These are phyloP conservation scores for Dryobates pubescens DNA, from an alignment of 2,797 vertebrate genomes.

Conservation along the genomic window DNA sequence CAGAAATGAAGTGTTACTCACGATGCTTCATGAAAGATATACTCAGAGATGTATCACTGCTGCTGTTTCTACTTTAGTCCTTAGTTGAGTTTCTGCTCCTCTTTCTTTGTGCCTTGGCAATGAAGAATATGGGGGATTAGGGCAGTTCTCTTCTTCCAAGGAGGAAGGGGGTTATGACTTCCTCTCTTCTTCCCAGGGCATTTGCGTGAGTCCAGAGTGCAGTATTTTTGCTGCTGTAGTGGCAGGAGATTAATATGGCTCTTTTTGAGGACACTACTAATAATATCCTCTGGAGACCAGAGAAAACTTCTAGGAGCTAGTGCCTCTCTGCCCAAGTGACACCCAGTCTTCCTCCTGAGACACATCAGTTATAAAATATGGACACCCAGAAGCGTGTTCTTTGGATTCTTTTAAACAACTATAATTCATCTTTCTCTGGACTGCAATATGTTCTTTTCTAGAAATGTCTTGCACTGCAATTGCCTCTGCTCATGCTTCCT, in stretches of 20 bases:
- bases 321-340: background rate
- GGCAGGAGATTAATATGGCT: background rate
- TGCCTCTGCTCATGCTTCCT: background rate
- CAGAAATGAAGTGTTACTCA: background rate
- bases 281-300: background rate
- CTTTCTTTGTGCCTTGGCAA: background rate
- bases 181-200: background rate
- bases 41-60: background rate
- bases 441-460: background rate
- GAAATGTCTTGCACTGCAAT: background rate
- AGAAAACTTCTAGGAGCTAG: background rate
- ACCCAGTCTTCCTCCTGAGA: background rate
- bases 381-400: background rate
- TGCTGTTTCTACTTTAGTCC: background rate
- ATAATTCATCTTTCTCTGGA: background rate
- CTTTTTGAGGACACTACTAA: background rate
- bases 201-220: background rate
- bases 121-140: background rate
- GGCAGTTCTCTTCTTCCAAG: background rate
- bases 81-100: fast-evolving
- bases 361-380: background rate
- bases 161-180: background rate
- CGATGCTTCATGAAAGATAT: background rate
- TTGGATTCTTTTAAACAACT: background rate
- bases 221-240: background rate